Evolutionary conservation across 2,797 vertebrate species (phyloP).

Genomic region (Acipenser oxyrinchus): DNA sequence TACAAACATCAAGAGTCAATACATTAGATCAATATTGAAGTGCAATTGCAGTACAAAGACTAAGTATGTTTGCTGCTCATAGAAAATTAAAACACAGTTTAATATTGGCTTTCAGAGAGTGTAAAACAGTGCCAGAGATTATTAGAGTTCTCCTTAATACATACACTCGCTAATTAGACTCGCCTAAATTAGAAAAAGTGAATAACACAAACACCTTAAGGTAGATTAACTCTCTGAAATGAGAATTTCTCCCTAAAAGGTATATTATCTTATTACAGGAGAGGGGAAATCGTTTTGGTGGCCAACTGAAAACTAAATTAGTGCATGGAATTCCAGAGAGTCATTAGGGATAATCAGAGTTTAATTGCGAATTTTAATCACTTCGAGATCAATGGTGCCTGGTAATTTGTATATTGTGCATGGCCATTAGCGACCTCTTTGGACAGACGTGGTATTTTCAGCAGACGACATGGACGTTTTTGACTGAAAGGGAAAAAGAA

Average conservation of each 20-base stretch:
- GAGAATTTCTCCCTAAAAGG: conserved; percentile 62
- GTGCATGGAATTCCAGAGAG: conserved; percentile 58
- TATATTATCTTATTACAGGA: conserved; percentile 57
- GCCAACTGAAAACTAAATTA: conserved; percentile 48
- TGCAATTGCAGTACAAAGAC: neutral
- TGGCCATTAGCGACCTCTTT: conserved; percentile 11
- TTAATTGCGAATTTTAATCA: conserved; percentile 61
- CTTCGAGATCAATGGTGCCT: conserved; percentile 11
- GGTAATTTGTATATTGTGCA: neutral
- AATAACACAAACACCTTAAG: conserved; percentile 41
- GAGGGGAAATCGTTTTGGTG: conserved; percentile 56
- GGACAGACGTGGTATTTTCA: neutral
- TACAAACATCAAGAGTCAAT: neutral
- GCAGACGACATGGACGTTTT: neutral
- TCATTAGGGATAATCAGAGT: conserved; percentile 65
- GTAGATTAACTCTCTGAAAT: conserved; percentile 55
- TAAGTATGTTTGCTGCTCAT: neutral
- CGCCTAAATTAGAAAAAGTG: conserved; percentile 18
- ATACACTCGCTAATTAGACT: conserved; percentile 16
- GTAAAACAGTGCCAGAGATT: conserved; percentile 11
- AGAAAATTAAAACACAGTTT: conserved; percentile 12
- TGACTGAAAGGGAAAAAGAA: no score
- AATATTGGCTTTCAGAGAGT: conserved; percentile 15
- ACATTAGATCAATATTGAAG: neutral
- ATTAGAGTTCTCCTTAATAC: conserved; percentile 16